These are phyloP conservation scores for Mamestra brassicae DNA, from an alignment of 2,888 invertebrate species.

Conservation along the genomic window DNA sequence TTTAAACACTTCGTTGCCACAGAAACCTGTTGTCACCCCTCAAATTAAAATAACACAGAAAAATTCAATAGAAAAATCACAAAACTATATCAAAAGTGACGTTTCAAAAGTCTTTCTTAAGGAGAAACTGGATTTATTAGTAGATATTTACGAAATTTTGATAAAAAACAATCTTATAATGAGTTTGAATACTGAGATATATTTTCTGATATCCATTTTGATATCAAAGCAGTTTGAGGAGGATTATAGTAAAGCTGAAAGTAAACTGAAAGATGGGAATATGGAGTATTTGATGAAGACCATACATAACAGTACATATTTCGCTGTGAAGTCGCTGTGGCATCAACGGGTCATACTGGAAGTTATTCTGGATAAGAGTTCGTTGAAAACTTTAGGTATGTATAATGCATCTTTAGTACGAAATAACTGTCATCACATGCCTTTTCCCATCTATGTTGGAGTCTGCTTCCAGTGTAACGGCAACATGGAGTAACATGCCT, in stretches of 20 bases:
- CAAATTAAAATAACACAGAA: constrained; percentile 81
- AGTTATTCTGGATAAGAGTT: constrained; percentile 91
- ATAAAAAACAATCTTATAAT: constrained; percentile 92
- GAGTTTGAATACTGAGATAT: constrained; percentile 93
- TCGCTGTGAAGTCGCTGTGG: constrained; percentile 93
- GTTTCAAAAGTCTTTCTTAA: constrained; percentile 85
- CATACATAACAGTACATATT: constrained; percentile 94
- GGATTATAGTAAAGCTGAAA: constrained; percentile 75
- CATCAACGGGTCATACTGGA: constrained; percentile 90
- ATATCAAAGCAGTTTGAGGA: constrained; percentile 87
- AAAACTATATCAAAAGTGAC: constrained; percentile 82
- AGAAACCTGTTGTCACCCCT: constrained; percentile 73
- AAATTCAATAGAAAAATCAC: constrained; percentile 73
- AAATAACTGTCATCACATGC: too few species aligned
- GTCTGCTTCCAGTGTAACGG: too few species aligned
- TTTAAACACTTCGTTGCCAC: constrained; percentile 77
- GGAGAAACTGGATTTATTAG: constrained; percentile 89
- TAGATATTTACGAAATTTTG: constrained; percentile 91
- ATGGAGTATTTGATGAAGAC: constrained; percentile 83
- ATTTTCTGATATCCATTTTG: constrained; percentile 93
- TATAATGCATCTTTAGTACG: not conserved
- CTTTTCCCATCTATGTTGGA: too few species aligned
- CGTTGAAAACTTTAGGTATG: constrained; percentile 89
- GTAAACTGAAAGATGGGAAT: constrained; percentile 71
- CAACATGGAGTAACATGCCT: too few species aligned